Percentiles rank a stretch among this genome's conserved stretches.
phyloP scores from a whole-genome alignment of 2,888 invertebrate genomes.

The Augiades crinisus region DNA sequence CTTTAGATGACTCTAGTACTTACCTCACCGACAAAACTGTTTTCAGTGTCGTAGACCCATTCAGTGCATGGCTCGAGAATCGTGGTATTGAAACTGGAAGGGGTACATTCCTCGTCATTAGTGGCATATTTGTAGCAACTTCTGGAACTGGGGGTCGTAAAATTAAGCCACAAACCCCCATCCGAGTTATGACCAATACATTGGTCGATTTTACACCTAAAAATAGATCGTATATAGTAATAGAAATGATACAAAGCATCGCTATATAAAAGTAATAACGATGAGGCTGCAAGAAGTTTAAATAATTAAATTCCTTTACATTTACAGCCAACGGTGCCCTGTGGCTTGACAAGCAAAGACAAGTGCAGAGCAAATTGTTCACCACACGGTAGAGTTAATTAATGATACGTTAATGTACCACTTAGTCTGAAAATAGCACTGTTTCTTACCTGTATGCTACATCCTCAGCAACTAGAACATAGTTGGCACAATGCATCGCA shows the following conservation, averaged over 20 bases:
- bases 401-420: too few species aligned
- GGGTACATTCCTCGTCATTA: slow-evolving; percentile 32
- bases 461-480: slow-evolving; percentile 39
- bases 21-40: slow-evolving; percentile 43
- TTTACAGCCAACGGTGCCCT: too few species aligned
- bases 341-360: too few species aligned
- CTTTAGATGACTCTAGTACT: slow-evolving; percentile 2
- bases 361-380: too few species aligned
- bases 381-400: too few species aligned
- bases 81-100: slow-evolving; percentile 33
- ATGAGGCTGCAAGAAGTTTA: too few species aligned
- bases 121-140: slow-evolving; percentile 37
- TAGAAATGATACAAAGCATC: too few species aligned
- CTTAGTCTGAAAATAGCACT: too few species aligned
- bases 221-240: too few species aligned
- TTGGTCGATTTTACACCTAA: slow-evolving; percentile 40
- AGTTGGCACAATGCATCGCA: slow-evolving; percentile 41
- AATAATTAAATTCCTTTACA: too few species aligned
- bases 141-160: slow-evolving; percentile 35
- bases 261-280: too few species aligned
- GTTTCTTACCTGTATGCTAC: slow-evolving; percentile 36
- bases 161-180: slow-evolving; percentile 36
- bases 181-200: slow-evolving; percentile 34
- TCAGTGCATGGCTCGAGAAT: slow-evolving; percentile 35
- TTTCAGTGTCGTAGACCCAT: slow-evolving; percentile 39